phyloP scores from a whole-genome alignment of 2,888 invertebrate species.

The Sphaerophoria rueppellii region DNA sequence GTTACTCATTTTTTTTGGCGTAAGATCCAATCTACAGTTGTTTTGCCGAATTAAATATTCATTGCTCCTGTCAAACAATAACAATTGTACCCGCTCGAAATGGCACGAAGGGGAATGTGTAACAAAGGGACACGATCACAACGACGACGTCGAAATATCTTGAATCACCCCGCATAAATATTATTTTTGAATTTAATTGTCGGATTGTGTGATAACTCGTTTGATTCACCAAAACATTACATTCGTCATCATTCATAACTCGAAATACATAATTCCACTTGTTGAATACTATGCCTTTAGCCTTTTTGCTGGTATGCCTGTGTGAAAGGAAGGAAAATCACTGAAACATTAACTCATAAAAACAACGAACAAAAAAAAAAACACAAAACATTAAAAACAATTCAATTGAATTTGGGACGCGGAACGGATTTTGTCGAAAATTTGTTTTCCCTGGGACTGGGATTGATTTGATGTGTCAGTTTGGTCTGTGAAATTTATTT shows the following conservation, averaged over 20 bases:
- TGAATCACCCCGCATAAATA: constrained; percentile 49
- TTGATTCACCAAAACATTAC: constrained; percentile 24
- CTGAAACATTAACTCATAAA: neutral
- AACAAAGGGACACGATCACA: neutral
- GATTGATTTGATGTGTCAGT: constrained; percentile 23
- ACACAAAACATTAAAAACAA: constrained; percentile 11
- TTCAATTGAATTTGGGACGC: constrained; percentile 11
- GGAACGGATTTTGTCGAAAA: constrained; percentile 22
- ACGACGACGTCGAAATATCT: neutral
- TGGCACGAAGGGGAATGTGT: neutral
- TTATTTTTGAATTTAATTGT: neutral
- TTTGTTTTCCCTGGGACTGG: constrained; percentile 5
- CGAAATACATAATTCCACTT: constrained; percentile 63
- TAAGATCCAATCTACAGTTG: constrained; percentile 9
- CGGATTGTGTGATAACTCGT: constrained; percentile 5
- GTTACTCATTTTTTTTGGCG: constrained; percentile 63
- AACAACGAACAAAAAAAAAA: neutral
- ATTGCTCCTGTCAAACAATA: constrained; percentile 30
- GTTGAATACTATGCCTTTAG: constrained; percentile 33
- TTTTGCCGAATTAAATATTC: constrained; percentile 26
- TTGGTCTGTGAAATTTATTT: neutral
- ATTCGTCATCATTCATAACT: constrained; percentile 24
- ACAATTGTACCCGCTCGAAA: neutral
- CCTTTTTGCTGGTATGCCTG: constrained; percentile 28
- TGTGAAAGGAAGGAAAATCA: constrained; percentile 38